These are phyloP conservation scores for Pantherophis vulpinus DNA, from an alignment of 2,797 vertebrate species.

Conservation along the genomic window DNA sequence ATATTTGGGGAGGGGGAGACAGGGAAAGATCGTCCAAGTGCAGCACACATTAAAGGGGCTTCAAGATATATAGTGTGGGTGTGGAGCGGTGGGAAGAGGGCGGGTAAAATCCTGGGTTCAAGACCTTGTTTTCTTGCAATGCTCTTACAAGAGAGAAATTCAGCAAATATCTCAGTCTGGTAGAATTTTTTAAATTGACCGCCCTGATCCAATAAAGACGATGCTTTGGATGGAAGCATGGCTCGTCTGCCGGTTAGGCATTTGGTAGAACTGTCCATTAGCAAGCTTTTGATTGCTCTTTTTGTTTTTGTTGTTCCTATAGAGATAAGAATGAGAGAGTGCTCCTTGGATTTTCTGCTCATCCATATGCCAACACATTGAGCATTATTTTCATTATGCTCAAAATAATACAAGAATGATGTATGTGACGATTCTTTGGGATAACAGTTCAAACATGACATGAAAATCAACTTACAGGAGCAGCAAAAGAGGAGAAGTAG, in stretches of 20 bases:
- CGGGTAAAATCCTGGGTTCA: neutral
- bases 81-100: accelerated
- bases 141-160: neutral
- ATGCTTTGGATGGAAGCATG: neutral
- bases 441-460: neutral
- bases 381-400: neutral
- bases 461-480: neutral
- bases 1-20: neutral
- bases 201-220: neutral
- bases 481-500: too few species aligned
- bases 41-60: neutral
- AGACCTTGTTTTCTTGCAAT: neutral
- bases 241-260: neutral
- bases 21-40: neutral
- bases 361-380: neutral
- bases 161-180: neutral
- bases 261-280: neutral
- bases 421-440: neutral
- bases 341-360: neutral
- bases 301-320: neutral
- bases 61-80: neutral
- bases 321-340: neutral
- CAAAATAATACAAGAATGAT: neutral
- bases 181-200: neutral
- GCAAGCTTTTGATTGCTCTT: neutral